Conservation (phyloP, 2,113 vertebrate species). For the Cololabis saira region DNA sequence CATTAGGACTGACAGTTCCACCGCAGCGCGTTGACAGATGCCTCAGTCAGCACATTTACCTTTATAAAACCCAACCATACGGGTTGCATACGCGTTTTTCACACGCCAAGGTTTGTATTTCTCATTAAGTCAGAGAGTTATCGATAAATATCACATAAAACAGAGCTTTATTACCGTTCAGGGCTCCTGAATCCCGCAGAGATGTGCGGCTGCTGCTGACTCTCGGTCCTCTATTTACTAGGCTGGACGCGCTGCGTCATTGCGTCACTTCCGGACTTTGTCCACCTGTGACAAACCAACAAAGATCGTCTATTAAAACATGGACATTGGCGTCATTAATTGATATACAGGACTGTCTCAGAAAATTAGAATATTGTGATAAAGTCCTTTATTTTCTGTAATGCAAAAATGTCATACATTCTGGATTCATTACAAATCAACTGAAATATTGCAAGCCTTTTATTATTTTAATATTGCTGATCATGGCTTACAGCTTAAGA, state of each 20-base stretch:
- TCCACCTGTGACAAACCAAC: conserved; percentile 68
- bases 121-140: accelerated
- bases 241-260: conserved; percentile 47
- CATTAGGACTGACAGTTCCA: background rate
- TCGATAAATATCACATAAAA: background rate
- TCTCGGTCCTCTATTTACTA: conserved; percentile 57
- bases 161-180: conserved; percentile 36
- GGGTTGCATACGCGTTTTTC: background rate
- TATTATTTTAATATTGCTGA: no score
- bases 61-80: background rate
- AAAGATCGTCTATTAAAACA: conserved; percentile 54
- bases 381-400: no score
- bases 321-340: background rate
- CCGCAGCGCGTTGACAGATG: conserved; percentile 44
- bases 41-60: conserved; percentile 24
- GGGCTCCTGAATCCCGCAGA: conserved; percentile 5
- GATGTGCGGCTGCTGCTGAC: conserved; percentile 29
- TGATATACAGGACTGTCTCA: no score
- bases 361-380: no score
- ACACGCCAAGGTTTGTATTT: background rate
- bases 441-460: no score
- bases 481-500: no score
- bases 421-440: no score
- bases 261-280: conserved; percentile 77
- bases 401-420: no score